Evolutionary conservation across 1,140 invertebrate genomes (phyloP), one percentile per base, ranked within the genome.

Genomic region (Trichonephila clavata): DNA sequence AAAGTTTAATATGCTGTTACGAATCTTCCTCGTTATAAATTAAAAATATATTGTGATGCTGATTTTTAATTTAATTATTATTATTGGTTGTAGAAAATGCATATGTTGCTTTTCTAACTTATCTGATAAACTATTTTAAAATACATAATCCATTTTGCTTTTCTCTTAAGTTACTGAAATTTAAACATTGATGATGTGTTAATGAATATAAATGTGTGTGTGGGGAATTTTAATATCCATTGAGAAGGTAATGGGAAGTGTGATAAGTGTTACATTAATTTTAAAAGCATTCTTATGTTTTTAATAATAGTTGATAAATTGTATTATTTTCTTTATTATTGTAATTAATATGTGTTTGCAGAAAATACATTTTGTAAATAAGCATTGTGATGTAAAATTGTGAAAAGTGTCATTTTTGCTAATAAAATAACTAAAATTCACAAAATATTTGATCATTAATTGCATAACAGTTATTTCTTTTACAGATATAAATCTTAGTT

Each of bases 41-140:
- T 5, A 50, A 50, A 50, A 50, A 50, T 50, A 50, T 39, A 3
- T 3, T 39, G 32, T 3, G 32, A 39, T 1, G 32, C 4, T 39
- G 32, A 39, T 39, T 39, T 39, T 39, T 39, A 3, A 3, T 39
- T 39, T 39, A 39, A 39, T 39, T 39, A 3, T 39, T 39, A 3
- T 39, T 39, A 39, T 39, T 3, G 4, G 4, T n/a, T 39, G 32
- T 39, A 39, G 32, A 39, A 39, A 39, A 39, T 39, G 32, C 2
- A 2, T 0, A 39, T 3, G 32, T 39, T 1, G 1, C 32, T 0
- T n/a, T n/a, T n/a, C n/a, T n/a, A n/a, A n/a, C n/a, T n/a, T n/a
- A n/a, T n/a, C n/a, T n/a, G n/a, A n/a, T n/a, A n/a, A n/a, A n/a
- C n/a, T n/a, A n/a, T n/a, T n/a, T n/a, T n/a, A n/a, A n/a, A n/a